Conservation (phyloP, 2,113 vertebrate genomes). For the Monarcha castaneiventris region DNA sequence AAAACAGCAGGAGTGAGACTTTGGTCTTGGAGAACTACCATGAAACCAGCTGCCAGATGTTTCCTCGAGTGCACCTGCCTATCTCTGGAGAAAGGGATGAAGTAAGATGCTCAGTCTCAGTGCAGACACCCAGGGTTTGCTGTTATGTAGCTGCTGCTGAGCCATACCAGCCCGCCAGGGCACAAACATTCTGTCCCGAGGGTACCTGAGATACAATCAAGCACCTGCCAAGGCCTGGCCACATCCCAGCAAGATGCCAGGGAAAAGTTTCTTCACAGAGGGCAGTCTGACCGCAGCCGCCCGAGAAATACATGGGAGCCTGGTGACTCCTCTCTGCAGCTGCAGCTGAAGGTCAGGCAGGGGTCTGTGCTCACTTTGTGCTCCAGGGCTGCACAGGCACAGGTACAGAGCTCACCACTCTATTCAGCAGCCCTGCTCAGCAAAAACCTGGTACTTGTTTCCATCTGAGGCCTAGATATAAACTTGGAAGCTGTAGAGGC, state of each 20-base stretch:
- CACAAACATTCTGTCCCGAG: neutral
- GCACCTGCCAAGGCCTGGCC: neutral
- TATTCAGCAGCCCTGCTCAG: neutral
- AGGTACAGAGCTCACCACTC: neutral
- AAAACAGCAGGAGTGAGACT: neutral
- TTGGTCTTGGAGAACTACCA: neutral
- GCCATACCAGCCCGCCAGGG: neutral
- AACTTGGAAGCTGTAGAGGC: constrained; percentile 57
- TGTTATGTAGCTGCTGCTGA: neutral
- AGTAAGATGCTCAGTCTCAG: neutral
- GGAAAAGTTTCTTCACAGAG: neutral
- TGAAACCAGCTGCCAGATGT: neutral
- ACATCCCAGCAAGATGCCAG: neutral
- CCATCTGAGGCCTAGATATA: constrained; percentile 67
- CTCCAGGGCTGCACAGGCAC: neutral
- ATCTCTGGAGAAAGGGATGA: neutral
- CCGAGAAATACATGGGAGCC: neutral
- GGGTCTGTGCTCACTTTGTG: neutral
- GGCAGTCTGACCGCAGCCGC: neutral
- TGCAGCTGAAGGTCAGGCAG: neutral
- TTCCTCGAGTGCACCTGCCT: neutral
- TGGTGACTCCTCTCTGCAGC: neutral
- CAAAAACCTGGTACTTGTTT: constrained; percentile 15
- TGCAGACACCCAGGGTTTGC: fast-evolving
- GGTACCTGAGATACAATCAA: neutral